Base-by-base conservation (phyloP, 92 coral and sea anemone species). In the Phenganax stokvisi region DNA sequence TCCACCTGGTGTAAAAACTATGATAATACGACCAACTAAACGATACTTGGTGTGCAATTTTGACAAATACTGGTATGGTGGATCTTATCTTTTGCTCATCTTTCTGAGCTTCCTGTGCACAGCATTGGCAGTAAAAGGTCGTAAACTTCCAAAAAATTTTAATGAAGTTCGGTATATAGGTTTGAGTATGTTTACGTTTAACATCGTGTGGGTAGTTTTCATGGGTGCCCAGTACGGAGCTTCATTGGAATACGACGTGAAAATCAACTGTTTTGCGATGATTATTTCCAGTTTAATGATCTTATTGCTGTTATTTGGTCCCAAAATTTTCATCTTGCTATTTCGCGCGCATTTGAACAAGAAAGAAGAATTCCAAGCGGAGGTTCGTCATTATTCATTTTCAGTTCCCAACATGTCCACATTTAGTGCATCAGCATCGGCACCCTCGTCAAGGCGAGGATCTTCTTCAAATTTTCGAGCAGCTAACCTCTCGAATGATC, bases 151-250 rank as follows among this genome's bases (percentile, higher is more conserved):
- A 0, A 89, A 92, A 83, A 92, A 91, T 71, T 92, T 89, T 81
- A 92, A 92, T 90, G 92, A 90, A 57, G 96, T 92, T n/a, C 88
- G 83, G 87, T 87, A 89, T 80, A 89, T 92, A 25, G 87, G 90
- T 16, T 87, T 86, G 11, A 91, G 92, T n/a, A 89, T 90, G 96
- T 90, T 90, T 54, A 90, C 96, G 12, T 90, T 90, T 81, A 84
- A 88, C 65, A 67, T 90, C 12, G 84, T 90, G 27, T 88, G 96
- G 96, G 79, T 85, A 65, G 85, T 87, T 10, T 86, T 87, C 74
- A 84, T 89, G 90, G 87, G 88, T 16, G 96, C 91, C 5, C 86
- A 90, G 69, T 89, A 81, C 56, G 88, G 88, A 3, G 87, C 93
- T 0, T 85, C 89, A 13, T 74, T 70, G 15, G 80, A 85, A 10